Percentiles rank a stretch among this genome's conserved stretches.
phyloP scores from a whole-genome alignment of 2,888 invertebrate species.

The Tiphia femorata region DNA sequence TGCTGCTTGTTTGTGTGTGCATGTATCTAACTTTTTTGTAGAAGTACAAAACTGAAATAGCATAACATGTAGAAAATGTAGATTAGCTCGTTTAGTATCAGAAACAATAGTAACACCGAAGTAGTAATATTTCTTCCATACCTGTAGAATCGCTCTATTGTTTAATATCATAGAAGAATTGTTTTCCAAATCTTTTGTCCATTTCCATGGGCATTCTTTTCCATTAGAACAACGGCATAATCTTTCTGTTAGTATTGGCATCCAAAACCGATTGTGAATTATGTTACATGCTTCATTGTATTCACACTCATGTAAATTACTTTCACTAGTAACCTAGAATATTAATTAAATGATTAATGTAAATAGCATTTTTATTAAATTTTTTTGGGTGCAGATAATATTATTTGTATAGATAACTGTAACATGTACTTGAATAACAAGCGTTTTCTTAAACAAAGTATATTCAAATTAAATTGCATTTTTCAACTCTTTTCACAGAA shows the following conservation, averaged over 20 bases:
- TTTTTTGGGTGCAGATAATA: too few relatives aligned
- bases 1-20: conserved; percentile 64
- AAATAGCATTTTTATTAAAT: too few relatives aligned
- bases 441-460: too few relatives aligned
- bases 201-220: conserved; percentile 70
- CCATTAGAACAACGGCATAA: conserved; percentile 75
- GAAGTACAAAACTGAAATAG: conserved; percentile 72
- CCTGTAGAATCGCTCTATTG: conserved; percentile 76
- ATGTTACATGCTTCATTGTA: conserved; percentile 71
- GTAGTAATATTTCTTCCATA: conserved; percentile 51
- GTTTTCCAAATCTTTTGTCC: conserved; percentile 60
- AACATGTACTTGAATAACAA: too few relatives aligned
- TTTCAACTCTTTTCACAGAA: too few relatives aligned
- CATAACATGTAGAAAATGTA: conserved; percentile 13
- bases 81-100: too few relatives aligned
- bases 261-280: conserved; percentile 73
- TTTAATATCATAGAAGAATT: conserved; percentile 70
- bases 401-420: too few relatives aligned
- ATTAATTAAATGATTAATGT: too few relatives aligned
- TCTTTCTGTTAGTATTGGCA: conserved; percentile 72
- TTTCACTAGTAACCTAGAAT: conserved; percentile 74
- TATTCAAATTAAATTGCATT: too few relatives aligned
- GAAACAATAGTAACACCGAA: too few relatives aligned
- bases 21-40: conserved; percentile 56
- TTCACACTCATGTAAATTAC: conserved; percentile 72